A percentile compares a stretch with the other conserved stretches of the same genome.
phyloP scores from a whole-genome alignment of 2,113 vertebrate genomes.

The Osmerus eperlanus region DNA sequence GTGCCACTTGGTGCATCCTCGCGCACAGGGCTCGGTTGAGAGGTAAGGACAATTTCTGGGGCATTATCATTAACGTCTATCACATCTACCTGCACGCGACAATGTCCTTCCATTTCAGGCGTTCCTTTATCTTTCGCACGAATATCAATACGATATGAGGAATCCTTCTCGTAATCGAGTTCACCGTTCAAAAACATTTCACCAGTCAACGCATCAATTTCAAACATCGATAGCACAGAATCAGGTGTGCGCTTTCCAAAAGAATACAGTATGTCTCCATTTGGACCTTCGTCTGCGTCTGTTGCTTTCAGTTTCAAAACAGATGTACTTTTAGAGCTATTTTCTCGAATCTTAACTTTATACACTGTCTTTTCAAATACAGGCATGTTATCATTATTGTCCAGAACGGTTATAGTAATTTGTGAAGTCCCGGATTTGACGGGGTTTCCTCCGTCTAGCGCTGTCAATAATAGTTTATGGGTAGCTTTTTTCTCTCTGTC shows the following conservation, averaged over 20 bases:
- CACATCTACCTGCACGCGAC: slow-evolving; percentile 72
- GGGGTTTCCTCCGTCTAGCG: slow-evolving; percentile 81
- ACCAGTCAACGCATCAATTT: slow-evolving; percentile 73
- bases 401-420: slow-evolving; percentile 76
- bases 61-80: slow-evolving; percentile 79
- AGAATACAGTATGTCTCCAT: slow-evolving; percentile 58
- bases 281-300: slow-evolving; percentile 68
- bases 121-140: slow-evolving; percentile 79
- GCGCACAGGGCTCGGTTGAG: slow-evolving; percentile 57
- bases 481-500: slow-evolving; percentile 76
- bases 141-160: slow-evolving; percentile 74
- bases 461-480: slow-evolving; percentile 77
- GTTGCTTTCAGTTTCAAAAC: slow-evolving; percentile 73
- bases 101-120: slow-evolving; percentile 76
- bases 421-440: slow-evolving; percentile 76
- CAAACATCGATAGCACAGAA: slow-evolving; percentile 46
- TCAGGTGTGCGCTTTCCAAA: slow-evolving; percentile 55
- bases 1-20: slow-evolving; percentile 64
- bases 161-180: slow-evolving; percentile 76
- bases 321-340: slow-evolving; percentile 55
- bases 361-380: slow-evolving; percentile 75
- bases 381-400: slow-evolving; percentile 86
- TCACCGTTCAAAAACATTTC: slow-evolving; percentile 68
- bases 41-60: slow-evolving; percentile 75
- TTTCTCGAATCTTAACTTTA: slow-evolving; percentile 76